Percentiles rank a stretch among this genome's conserved stretches.
phyloP scores from a whole-genome alignment of 2,113 vertebrate species.

The Triplophysa tibetana region DNA sequence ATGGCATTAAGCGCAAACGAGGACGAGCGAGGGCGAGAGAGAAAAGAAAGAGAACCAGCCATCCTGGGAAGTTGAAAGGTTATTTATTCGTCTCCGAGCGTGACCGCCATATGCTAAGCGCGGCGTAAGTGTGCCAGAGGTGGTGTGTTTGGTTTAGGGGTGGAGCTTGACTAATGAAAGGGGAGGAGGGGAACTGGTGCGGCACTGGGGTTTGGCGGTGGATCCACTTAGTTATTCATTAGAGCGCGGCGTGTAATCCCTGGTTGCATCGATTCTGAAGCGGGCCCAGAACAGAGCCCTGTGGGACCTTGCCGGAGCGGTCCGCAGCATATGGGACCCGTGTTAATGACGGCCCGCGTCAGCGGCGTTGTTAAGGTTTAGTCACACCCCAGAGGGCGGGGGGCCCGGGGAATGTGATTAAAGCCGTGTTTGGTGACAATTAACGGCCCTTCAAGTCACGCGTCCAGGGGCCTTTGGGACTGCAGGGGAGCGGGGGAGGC shows the following conservation, averaged over 20 bases:
- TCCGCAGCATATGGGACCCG: slow-evolving; percentile 87
- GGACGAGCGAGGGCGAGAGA: neutral
- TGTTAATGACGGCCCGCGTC: slow-evolving; percentile 93
- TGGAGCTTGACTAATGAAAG: slow-evolving; percentile 49
- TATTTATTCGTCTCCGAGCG: slow-evolving; percentile 60
- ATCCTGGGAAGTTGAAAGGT: slow-evolving; percentile 61
- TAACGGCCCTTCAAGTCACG: slow-evolving; percentile 82
- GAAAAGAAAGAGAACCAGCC: slow-evolving; percentile 19
- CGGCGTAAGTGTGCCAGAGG: slow-evolving; percentile 59
- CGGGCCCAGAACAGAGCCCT: slow-evolving; percentile 45
- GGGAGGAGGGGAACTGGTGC: slow-evolving; percentile 34
- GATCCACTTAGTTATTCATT: slow-evolving; percentile 66
- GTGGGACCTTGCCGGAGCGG: slow-evolving; percentile 73
- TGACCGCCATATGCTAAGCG: slow-evolving; percentile 57
- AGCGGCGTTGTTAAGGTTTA: slow-evolving; percentile 75
- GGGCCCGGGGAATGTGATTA: slow-evolving; percentile 90
- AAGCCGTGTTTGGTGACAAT: slow-evolving; percentile 95
- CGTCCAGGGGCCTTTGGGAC: slow-evolving; percentile 66
- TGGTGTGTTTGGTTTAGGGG: slow-evolving; percentile 40
- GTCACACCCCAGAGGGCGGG: slow-evolving; percentile 67
- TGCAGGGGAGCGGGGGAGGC: slow-evolving; percentile 66
- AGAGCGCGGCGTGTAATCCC: slow-evolving; percentile 51
- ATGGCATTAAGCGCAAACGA: slow-evolving; percentile 54
- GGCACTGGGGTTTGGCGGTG: slow-evolving; percentile 38
- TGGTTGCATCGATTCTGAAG: slow-evolving; percentile 49